phyloP scores from a whole-genome alignment of 2,113 vertebrate species.

The Bungarus multicinctus region DNA sequence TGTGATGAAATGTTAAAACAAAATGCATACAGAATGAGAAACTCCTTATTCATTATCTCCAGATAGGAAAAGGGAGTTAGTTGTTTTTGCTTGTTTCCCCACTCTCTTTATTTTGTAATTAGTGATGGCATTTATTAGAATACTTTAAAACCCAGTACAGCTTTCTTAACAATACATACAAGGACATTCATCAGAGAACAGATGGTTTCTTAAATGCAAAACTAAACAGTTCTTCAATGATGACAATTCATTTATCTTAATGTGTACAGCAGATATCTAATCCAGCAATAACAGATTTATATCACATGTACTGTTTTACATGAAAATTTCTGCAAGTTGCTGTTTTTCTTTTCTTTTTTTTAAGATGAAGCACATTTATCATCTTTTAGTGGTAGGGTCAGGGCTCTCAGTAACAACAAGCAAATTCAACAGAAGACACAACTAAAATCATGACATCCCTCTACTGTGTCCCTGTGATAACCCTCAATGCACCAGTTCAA shows the following conservation, averaged over 20 bases:
- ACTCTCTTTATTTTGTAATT: slow-evolving; percentile 31
- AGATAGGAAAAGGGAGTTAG: not conserved
- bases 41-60: slow-evolving; percentile 2
- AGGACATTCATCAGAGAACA: slow-evolving; percentile 72
- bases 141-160: slow-evolving; percentile 58
- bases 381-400: not conserved
- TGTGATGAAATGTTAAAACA: not conserved
- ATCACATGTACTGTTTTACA: slow-evolving; percentile 53
- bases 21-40: not conserved
- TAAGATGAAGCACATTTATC: not conserved
- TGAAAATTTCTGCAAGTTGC: slow-evolving; percentile 15
- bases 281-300: slow-evolving; percentile 52
- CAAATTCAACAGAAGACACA: not conserved
- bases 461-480: slow-evolving; percentile 19
- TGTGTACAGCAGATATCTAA: slow-evolving; percentile 67
- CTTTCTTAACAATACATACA: slow-evolving; percentile 60
- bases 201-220: slow-evolving; percentile 66
- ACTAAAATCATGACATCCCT: not conserved
- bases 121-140: slow-evolving; percentile 60
- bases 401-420: slow-evolving; percentile 10
- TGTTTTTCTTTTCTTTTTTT: not conserved
- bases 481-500: slow-evolving; percentile 1
- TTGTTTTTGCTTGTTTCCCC: not conserved
- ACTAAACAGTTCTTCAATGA: slow-evolving; percentile 69
- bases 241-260: slow-evolving; percentile 76